These are phyloP conservation scores for Crocallis elinguaria DNA, from an alignment of 2,888 invertebrate species.

Conservation along the genomic window DNA sequence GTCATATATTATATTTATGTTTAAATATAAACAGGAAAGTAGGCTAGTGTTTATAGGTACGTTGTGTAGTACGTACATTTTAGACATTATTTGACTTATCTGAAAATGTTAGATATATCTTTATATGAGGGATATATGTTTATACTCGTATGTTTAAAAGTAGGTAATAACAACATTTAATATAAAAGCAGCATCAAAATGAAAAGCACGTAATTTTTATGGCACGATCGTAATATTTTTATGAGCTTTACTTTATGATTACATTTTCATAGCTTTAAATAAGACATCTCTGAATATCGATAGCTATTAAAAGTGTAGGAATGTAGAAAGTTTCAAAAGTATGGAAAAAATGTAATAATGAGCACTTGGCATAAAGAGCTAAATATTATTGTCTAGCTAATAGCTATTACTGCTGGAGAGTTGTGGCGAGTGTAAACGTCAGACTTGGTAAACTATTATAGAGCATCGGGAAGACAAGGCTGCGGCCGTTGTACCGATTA, in stretches of 20 bases:
- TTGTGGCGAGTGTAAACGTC: constrained; percentile 40
- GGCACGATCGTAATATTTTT: constrained; percentile 64
- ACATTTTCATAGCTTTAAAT: constrained; percentile 49
- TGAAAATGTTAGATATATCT: too few species aligned
- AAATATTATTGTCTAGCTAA: constrained; percentile 31
- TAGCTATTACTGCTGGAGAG: constrained; percentile 35
- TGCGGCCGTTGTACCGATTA: constrained; percentile 35
- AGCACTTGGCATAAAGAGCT: constrained; percentile 35
- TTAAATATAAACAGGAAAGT: constrained; percentile 2
- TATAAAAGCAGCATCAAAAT: constrained; percentile 49
- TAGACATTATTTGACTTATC: too few species aligned
- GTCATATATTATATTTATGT: too few species aligned
- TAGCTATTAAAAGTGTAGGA: constrained; percentile 10
- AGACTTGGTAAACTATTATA: constrained; percentile 36
- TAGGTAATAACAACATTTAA: constrained; percentile 45
- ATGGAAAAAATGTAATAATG: not conserved
- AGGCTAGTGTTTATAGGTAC: too few species aligned
- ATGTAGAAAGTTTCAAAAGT: not conserved
- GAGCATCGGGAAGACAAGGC: constrained; percentile 30
- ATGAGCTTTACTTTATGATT: constrained; percentile 57
- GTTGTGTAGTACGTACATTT: too few species aligned
- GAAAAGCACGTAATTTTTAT: constrained; percentile 61
- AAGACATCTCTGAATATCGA: constrained; percentile 40
- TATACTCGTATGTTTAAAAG: constrained; percentile 8
- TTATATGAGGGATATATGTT: too few species aligned